Evolutionary conservation across 2,888 invertebrate species (phyloP).

Genomic region (Fragum fragum): DNA sequence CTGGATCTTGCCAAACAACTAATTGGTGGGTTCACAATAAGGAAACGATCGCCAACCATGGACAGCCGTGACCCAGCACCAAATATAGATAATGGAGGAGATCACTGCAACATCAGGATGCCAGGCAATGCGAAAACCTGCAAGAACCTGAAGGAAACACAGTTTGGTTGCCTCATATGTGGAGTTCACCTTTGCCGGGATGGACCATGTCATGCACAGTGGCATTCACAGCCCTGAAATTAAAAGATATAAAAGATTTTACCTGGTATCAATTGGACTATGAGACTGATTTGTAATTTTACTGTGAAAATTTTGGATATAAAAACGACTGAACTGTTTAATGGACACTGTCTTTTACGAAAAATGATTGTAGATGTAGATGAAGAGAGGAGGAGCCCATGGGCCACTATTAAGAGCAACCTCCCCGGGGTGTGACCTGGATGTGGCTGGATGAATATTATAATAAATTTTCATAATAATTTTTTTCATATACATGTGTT

Average conservation of each 20-base stretch:
- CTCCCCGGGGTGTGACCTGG: too few species aligned
- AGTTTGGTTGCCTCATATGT: constrained; percentile 29
- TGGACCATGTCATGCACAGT: constrained; percentile 24
- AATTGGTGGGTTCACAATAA: constrained; percentile 34
- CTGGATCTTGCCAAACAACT: constrained; percentile 30
- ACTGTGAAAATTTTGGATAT: too few species aligned
- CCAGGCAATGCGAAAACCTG: constrained; percentile 17
- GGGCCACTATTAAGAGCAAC: too few species aligned
- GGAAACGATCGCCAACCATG: not conserved
- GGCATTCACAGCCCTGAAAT: constrained; percentile 7
- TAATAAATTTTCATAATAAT: too few species aligned
- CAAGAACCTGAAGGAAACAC: constrained; percentile 30
- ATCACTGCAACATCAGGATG: constrained; percentile 22
- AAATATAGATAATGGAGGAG: constrained; percentile 18
- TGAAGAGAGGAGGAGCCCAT: too few species aligned
- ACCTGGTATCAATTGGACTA: not conserved
- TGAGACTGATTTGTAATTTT: too few species aligned
- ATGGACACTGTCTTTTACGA: too few species aligned
- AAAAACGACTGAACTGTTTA: too few species aligned
- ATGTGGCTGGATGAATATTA: too few species aligned
- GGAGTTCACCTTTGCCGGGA: constrained; percentile 34
- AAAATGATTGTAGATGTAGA: too few species aligned
- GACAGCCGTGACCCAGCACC: not conserved
- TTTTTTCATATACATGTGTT: too few species aligned
- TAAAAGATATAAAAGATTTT: not conserved